Conservation (phyloP, 2,797 vertebrate genomes). For the Emys orbicularis region DNA sequence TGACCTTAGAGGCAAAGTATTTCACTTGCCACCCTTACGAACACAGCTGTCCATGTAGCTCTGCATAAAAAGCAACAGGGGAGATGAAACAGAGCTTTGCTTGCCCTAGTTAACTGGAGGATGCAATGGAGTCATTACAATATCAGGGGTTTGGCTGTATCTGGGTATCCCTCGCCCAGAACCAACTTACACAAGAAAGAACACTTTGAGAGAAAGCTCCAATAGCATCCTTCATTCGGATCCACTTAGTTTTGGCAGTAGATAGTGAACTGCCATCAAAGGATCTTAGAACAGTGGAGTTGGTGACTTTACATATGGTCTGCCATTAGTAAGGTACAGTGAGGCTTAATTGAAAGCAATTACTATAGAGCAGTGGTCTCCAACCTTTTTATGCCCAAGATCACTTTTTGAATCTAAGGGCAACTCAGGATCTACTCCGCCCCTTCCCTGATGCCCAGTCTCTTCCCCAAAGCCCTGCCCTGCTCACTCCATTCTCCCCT, state of each 20-base stretch:
- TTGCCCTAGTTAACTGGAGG: neutral
- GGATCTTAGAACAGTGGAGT: neutral
- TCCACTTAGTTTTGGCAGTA: neutral
- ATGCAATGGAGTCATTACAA: neutral
- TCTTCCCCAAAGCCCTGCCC: too few species aligned
- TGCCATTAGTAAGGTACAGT: neutral
- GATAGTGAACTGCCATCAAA: neutral
- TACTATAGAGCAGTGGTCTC: too few species aligned
- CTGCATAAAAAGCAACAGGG: neutral
- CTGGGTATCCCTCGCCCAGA: neutral
- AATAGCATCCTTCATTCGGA: neutral
- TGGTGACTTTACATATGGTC: neutral
- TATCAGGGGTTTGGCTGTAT: neutral
- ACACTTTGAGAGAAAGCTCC: neutral
- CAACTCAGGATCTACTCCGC: too few species aligned
- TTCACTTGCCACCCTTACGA: constrained; percentile 29
- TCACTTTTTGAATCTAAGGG: too few species aligned
- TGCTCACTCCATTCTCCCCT: too few species aligned
- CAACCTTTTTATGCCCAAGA: too few species aligned
- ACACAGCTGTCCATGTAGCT: neutral
- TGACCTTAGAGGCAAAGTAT: constrained; percentile 54
- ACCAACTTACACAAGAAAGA: neutral
- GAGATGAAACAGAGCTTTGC: neutral
- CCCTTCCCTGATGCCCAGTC: too few species aligned
- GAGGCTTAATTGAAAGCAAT: neutral